Base-by-base conservation (phyloP, 2,888 invertebrate species). In the Harpalus rubripes region DNA sequence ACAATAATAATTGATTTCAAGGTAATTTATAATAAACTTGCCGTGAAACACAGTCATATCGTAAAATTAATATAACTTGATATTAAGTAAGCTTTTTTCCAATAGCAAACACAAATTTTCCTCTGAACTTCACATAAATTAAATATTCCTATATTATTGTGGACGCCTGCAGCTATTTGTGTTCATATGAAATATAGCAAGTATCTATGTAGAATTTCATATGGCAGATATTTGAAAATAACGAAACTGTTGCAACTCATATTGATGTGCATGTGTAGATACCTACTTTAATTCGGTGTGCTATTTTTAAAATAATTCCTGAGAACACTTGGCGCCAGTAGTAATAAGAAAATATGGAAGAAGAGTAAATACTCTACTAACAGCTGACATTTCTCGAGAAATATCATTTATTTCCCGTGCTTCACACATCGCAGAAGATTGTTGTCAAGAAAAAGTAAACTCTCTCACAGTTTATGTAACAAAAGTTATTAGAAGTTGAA, bases 341-440 rank as follows among this genome's bases (percentile, higher is more conserved):
- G 26, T 68, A 68, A 68, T 68, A 39, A 59, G n/a, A 3, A 7
- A 15, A 15, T n/a, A 68, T 68, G 39, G 41, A 68, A 39, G 68
- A 32, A 68, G 39, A 32, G 39, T 15, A 68, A 68, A 68, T 68
- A 68, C n/a, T 18, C 8, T 10, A n/a, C 56, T 12, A 15, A 68
- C 26, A n/a, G 39, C 15, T 68, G 58, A 79, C 26, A 79, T 79
- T 79, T 79, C 59, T 58, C 10, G 41, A 26, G 58, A 79, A 79
- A 79, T 58, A 76, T 56, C 79, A 79, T 59, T 58, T 79, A 79
- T 78, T 56, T 59, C 26, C 15, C 58, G 56, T 58, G n/a, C 78
- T 32, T 56, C 56, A 56, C 79, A 79, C 58, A 3, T 68, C 68
- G 32, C 68, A 32, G 10, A 1, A 32, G 15, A 68, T 68, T 68